phyloP scores from a whole-genome alignment of 2,888 invertebrate genomes.

The Timandra comae region DNA sequence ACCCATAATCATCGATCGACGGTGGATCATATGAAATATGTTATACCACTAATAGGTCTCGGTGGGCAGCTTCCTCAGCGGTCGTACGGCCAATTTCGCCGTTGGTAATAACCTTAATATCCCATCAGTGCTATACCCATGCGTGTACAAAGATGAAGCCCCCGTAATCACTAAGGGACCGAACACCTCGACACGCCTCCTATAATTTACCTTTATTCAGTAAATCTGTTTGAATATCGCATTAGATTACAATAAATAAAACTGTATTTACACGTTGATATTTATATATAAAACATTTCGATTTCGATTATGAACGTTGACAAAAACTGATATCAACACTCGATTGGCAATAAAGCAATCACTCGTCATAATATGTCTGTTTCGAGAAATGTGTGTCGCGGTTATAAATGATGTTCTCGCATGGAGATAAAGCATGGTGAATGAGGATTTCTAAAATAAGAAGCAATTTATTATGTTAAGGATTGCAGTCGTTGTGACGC shows the following conservation, averaged over 20 bases:
- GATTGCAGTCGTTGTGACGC: conserved; percentile 64
- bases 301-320: conserved; percentile 1
- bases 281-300: too few species aligned
- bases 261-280: too few species aligned
- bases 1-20: conserved; percentile 68
- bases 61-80: conserved; percentile 74
- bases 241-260: conserved; percentile 1
- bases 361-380: conserved; percentile 51
- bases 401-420: conserved; percentile 52
- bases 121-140: conserved; percentile 62
- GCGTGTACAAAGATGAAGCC: conserved; percentile 64
- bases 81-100: conserved; percentile 70
- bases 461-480: conserved; percentile 67
- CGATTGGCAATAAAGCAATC: conserved; percentile 34
- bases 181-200: conserved; percentile 35
- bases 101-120: conserved; percentile 72
- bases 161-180: conserved; percentile 54
- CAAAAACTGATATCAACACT: conserved; percentile 1
- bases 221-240: conserved; percentile 26
- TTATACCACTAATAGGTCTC: conserved; percentile 71
- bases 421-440: conserved; percentile 53
- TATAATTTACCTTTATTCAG: conserved; percentile 50
- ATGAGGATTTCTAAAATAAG: conserved; percentile 73
- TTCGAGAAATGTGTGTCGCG: conserved; percentile 51
- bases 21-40: conserved; percentile 70